Percentiles rank a stretch among this genome's conserved stretches.
Evolutionary conservation across 2,113 vertebrate species (phyloP).

Genomic region (Capricornis sumatraensis): DNA sequence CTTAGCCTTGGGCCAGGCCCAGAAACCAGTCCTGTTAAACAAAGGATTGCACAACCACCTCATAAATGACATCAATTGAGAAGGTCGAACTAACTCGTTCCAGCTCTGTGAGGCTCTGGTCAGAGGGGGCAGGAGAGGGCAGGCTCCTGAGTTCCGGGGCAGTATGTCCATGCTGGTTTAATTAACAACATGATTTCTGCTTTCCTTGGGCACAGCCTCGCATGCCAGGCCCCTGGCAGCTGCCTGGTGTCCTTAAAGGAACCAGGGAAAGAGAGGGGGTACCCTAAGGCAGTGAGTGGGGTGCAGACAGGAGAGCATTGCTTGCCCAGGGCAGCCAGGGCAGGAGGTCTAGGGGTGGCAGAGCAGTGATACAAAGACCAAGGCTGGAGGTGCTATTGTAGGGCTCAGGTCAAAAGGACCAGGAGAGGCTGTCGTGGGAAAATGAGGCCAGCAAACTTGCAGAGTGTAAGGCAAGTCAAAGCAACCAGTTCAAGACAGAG

Average conservation of each 20-base stretch:
- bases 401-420: neutral
- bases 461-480: neutral
- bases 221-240: neutral
- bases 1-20: neutral
- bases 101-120: neutral
- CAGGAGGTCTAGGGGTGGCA: neutral
- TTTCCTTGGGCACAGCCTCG: neutral
- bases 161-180: conserved; percentile 8
- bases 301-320: neutral
- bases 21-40: conserved; percentile 14
- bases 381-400: neutral
- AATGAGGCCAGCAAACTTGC: neutral
- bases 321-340: neutral
- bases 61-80: neutral
- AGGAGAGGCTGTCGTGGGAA: neutral
- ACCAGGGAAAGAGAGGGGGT: neutral
- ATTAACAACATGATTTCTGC: neutral
- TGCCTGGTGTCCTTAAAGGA: neutral
- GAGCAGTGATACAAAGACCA: neutral
- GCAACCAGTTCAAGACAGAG: neutral
- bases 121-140: neutral
- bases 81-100: conserved; percentile 4
- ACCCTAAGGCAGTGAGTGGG: neutral
- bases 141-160: neutral
- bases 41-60: neutral